Base-by-base conservation (phyloP, 1,140 invertebrate species). In the Dysdera silvatica region DNA sequence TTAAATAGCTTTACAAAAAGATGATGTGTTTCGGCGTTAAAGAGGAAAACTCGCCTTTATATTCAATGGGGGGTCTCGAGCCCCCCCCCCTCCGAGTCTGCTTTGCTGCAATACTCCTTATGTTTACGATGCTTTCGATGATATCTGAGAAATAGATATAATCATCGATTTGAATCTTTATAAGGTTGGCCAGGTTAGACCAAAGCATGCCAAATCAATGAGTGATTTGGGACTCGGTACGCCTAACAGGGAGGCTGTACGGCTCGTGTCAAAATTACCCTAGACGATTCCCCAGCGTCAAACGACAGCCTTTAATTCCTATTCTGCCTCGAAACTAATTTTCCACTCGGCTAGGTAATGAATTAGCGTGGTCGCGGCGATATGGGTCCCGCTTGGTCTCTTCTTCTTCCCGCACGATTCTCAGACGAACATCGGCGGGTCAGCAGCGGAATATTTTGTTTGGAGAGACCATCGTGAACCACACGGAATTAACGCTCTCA, bases 301-400 rank as follows among this genome's bases (percentile, higher is more conserved):
- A 56, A 35, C 41, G 43, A 31, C 47, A 10, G 59, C 35, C 40
- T 54, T 61, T 61, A 54, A 61, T 61, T 61, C 59, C 59, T 53
- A 56, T 63, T 63, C 51, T 63, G 61, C 56, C 55, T 43, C 49
- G 60, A 56, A 63, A 56, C 61, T 63, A 63, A 63, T 63, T 63
- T 63, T 63, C 61, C 61, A 63, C 61, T 63, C 56, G 52, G 56
- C 52, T 63, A 55, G 52, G 49, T 56, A 63, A 63, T 63, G 61
- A 63, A 63, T 63, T 61, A 63, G 56, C 40, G 61, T 52, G 18
- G 55, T 31, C 28, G 24, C 55, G 47, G 51, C 28, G 32, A 16
- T 14, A 23, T 55, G 49, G 60, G 53, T 62, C 60, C 41, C 61
- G 45, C 55, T 63, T 55, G 55, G 55, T 52, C 55, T 63, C 56